Percentiles rank a stretch among this genome's conserved stretches.
These are phyloP conservation scores for Trachymyrmex septentrionalis DNA, from an alignment of 1,140 invertebrate species.

Conservation along the genomic window DNA sequence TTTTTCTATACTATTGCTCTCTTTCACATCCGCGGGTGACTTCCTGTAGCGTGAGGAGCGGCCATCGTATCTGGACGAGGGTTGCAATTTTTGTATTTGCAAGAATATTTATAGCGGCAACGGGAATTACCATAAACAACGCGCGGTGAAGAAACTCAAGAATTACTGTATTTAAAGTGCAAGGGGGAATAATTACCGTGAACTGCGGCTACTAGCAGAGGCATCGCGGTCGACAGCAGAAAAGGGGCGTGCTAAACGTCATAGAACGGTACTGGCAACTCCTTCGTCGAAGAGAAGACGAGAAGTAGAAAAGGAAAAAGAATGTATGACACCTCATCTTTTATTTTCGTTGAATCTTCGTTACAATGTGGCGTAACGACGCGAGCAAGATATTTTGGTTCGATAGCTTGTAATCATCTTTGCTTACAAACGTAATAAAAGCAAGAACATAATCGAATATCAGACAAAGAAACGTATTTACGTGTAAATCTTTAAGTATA, in stretches of 20 bases:
- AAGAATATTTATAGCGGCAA: slow-evolving; percentile 83
- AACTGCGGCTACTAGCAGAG: slow-evolving; percentile 78
- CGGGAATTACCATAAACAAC: slow-evolving; percentile 85
- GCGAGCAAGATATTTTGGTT: slow-evolving; percentile 36
- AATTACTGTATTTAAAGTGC: slow-evolving; percentile 84
- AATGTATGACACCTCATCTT: neutral
- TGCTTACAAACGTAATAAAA: neutral
- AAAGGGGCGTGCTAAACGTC: slow-evolving; percentile 74
- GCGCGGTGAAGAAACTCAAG: slow-evolving; percentile 80
- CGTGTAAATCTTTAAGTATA: neutral
- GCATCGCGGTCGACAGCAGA: slow-evolving; percentile 75
- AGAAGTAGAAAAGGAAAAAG: neutral
- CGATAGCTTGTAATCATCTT: slow-evolving; percentile 42
- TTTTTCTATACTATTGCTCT: slow-evolving; percentile 42
- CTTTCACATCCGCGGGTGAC: slow-evolving; percentile 71
- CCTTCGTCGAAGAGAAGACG: slow-evolving; percentile 1
- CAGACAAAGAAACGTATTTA: neutral
- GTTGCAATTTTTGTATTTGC: slow-evolving; percentile 84
- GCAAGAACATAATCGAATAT: neutral
- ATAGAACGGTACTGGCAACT: slow-evolving; percentile 57
- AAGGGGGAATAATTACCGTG: slow-evolving; percentile 82
- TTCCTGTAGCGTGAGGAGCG: slow-evolving; percentile 78
- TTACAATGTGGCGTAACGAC: neutral
- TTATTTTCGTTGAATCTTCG: slow-evolving; percentile 6
- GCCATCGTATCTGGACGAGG: slow-evolving; percentile 73